Percentiles rank a stretch among this genome's conserved stretches.
Evolutionary conservation across 2,797 vertebrate species (phyloP).

Genomic region (Trichosurus vulpecula): DNA sequence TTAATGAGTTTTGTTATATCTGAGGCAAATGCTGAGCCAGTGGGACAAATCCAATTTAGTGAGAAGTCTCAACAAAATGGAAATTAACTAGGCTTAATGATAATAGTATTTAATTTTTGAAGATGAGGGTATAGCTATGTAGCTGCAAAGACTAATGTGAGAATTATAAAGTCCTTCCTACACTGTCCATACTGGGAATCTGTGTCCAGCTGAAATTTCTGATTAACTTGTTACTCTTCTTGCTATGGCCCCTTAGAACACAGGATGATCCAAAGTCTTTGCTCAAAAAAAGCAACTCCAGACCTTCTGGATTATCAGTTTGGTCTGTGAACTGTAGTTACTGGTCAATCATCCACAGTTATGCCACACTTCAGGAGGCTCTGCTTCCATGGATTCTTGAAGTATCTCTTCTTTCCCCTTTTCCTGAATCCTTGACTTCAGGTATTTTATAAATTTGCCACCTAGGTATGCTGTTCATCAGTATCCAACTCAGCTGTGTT

Average conservation of each 20-base stretch:
- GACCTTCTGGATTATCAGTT: background rate
- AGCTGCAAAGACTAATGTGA: constrained; percentile 1
- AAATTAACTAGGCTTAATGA: constrained; percentile 13
- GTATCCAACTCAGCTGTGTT: constrained; percentile 5
- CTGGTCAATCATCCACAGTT: background rate
- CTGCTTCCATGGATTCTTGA: constrained; percentile 25
- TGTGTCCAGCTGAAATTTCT: background rate
- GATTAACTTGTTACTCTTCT: background rate
- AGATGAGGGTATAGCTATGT: background rate
- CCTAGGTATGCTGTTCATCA: background rate
- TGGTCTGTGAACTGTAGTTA: background rate
- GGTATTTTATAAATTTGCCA: background rate
- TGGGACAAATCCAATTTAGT: background rate
- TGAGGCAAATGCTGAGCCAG: background rate
- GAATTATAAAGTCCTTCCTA: background rate
- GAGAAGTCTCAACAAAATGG: background rate
- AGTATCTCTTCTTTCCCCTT: constrained; percentile 28
- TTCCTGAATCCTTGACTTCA: background rate
- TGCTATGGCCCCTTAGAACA: background rate
- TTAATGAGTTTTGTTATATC: background rate
- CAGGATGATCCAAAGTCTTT: background rate
- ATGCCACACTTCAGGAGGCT: background rate
- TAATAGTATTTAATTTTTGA: background rate
- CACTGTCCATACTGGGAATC: constrained; percentile 10
- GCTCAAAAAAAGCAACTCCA: background rate